Base-by-base conservation (phyloP, 2,888 invertebrate species). In the Nycteola revayana region DNA sequence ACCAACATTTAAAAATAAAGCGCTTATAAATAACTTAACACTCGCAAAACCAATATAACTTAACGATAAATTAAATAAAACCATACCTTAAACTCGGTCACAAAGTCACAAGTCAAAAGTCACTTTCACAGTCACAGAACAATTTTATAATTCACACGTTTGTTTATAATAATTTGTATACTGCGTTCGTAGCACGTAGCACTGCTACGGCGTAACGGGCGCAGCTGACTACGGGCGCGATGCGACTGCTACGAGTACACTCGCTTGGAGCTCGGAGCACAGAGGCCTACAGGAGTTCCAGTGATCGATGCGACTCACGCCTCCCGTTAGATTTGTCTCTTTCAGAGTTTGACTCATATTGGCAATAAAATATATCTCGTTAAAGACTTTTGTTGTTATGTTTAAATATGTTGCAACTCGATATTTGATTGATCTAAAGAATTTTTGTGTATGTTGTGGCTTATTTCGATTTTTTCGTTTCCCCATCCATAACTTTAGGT, bases 171-270 rank as follows among this genome's bases (percentile, higher is more conserved):
- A 52, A n/a, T 46, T 46, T 44, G 43, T 42, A 48, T 43, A 38
- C 44, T 35, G 36, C 53, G 49, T 25, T 32, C 52, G 50, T 38
- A 52, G 30, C 27, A 25, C 57, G 63, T 65, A 62, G 60, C 51
- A 34, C 42, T 42, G 57, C 52, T 66, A 65, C 58, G 60, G 44
- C 26, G 68, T 70, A 75, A 81, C 81, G 75, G 56, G 71, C 70
- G 83, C 74, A 75, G 74, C 67, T 50, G 49, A 58, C 83, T 80
- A 75, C 75, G 73, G 58, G 36, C 65, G 55, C 57, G 60, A 57
- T 66, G 54, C 71, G 73, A 84, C 84, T 84, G 78, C 42, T 47
- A 46, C 43, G 40, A 23, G n/a, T n/a, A 37, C 22, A 41, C 32
- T 42, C n/a, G n/a, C n/a, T n/a, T n/a, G n/a, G n/a, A n/a, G 33